phyloP scores from a whole-genome alignment of 1,140 invertebrate genomes.

The Aphelenchoides fujianensis region DNA sequence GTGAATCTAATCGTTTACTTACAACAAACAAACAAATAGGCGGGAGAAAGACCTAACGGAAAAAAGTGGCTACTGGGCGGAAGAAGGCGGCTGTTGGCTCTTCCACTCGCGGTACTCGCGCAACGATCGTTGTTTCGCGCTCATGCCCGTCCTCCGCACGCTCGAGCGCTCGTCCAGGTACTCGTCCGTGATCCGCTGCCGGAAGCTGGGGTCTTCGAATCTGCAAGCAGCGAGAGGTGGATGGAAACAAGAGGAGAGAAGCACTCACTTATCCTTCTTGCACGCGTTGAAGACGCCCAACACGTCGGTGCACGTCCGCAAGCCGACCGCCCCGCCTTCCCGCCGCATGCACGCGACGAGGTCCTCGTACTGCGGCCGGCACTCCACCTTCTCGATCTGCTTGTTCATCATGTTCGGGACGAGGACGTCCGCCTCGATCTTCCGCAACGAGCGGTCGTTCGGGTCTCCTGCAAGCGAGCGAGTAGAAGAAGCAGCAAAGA shows the following conservation, averaged over 20 bases:
- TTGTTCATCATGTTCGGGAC: constrained; percentile 59
- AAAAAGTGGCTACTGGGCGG: constrained; percentile 18
- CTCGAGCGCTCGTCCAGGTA: constrained; percentile 51
- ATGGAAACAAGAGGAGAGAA: neutral
- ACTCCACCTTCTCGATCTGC: constrained; percentile 43
- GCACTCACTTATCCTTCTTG: constrained; percentile 43
- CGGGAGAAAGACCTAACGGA: too few species aligned
- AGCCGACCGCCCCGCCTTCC: constrained; percentile 42
- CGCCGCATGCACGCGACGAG: constrained; percentile 43
- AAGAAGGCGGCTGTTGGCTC: constrained; percentile 14
- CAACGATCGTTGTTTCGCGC: constrained; percentile 26
- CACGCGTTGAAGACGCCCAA: constrained; percentile 50
- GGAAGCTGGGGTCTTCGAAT: constrained; percentile 53
- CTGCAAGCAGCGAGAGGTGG: constrained; percentile 28
- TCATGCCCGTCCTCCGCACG: constrained; percentile 33
- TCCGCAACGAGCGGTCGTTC: constrained; percentile 48
- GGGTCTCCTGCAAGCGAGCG: constrained; percentile 48
- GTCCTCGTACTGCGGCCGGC: constrained; percentile 20
- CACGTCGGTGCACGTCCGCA: constrained; percentile 40
- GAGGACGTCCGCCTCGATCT: constrained; percentile 54
- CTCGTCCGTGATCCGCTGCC: constrained; percentile 51
- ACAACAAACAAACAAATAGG: too few species aligned
- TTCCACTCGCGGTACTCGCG: constrained; percentile 38
- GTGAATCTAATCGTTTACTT: constrained; percentile 7
- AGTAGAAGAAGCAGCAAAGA: neutral